A percentile compares a stretch with the other conserved stretches of the same genome.
Evolutionary conservation across 1,140 invertebrate species (phyloP).

Genomic region (Trichonephila inaurata): DNA sequence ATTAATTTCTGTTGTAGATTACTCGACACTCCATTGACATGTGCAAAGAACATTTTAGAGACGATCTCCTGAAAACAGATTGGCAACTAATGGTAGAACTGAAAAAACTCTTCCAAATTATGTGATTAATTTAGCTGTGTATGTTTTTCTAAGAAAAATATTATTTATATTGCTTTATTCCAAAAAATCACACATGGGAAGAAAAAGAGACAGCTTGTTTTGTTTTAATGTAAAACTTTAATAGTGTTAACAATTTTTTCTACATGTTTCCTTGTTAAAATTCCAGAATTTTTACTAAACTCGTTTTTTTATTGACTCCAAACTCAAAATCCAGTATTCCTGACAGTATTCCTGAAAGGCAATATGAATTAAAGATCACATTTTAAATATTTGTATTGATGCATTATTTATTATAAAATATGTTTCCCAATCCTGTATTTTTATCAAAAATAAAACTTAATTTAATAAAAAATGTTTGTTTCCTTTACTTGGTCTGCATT

Average conservation of each 20-base stretch:
- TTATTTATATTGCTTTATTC: background rate
- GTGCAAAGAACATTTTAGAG: conserved; percentile 99
- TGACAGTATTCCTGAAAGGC: background rate
- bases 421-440: conserved; percentile 7
- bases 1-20: conserved; percentile 88
- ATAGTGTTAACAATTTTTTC: background rate
- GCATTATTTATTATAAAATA: conserved; percentile 27
- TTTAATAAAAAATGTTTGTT: background rate
- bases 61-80: conserved; percentile 96
- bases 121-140: conserved; percentile 80
- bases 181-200: no score
- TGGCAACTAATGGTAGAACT: conserved; percentile 99
- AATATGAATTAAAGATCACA: background rate
- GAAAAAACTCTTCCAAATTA: conserved; percentile 98
- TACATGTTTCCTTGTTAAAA: background rate
- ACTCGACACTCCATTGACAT: conserved; percentile 98
- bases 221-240: background rate
- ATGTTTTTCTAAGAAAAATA: conserved; percentile 32
- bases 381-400: background rate
- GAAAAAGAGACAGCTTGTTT: background rate
- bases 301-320: background rate
- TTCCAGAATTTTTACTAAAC: no score
- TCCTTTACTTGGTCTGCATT: no score
- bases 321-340: background rate
- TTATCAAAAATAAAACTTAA: conserved; percentile 19